Base-by-base conservation (phyloP, 2,797 vertebrate species). In the Astyanax mexicanus region DNA sequence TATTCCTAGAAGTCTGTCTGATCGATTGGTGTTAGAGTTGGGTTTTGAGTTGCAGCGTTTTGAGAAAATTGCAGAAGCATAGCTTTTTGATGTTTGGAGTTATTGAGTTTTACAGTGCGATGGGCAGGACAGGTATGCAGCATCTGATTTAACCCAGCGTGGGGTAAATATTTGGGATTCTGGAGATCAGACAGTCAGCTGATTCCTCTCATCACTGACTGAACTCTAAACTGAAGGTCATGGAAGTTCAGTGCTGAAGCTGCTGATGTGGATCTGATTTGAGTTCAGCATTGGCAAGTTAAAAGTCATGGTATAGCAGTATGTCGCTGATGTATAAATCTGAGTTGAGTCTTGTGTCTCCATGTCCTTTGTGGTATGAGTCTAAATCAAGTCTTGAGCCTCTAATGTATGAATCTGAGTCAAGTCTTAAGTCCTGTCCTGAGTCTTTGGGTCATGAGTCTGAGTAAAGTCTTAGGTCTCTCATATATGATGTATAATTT, bases 11-110 rank as follows among this genome's bases (percentile, higher is more conserved):
- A 7, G 1, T 19, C 15, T 40, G 11, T 5, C 10, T 21, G n/a
- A 13, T 49, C 72, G 61, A 72, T 25, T 58, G 76, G 58, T 52
- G 49, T 35, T 57, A 77, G 27, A 27, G 25, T n/a, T 38, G 13
- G 66, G 65, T 51, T 13, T 13, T 47, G 27, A 75, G 32, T 58
- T 54, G 8, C 3, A 2, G 17, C 40, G n/a, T n/a, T n/a, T n/a
- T n/a, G n/a, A n/a, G n/a, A n/a, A n/a, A n/a, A n/a, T n/a, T n/a
- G n/a, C n/a, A n/a, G n/a, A n/a, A n/a, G n/a, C n/a, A n/a, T 47
- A 19, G 12, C 42, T 4, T 35, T 32, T 62, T 52, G 5, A 1
- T 25, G 40, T 74, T 23, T 4, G 23, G 21, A 37, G 38, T 67
- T 58, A 47, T 45, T 57, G 38, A 23, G 32, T 47, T 67, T 67